A percentile compares a stretch with the other conserved stretches of the same genome.
Conservation (phyloP, 2,113 vertebrate genomes). For the Casuarius casuarius region DNA sequence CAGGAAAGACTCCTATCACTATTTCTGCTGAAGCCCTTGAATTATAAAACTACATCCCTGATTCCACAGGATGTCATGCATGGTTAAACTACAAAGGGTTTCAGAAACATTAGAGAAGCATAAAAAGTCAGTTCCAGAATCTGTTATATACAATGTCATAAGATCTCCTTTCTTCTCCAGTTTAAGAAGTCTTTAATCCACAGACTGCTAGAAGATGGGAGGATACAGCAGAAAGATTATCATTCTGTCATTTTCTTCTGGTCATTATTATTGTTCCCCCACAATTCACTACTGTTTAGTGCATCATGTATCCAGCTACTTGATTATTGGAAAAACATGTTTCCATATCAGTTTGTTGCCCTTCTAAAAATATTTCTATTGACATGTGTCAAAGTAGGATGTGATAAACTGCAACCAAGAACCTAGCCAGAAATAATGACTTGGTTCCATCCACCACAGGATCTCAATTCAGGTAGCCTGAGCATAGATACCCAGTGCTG, state of each 20-base stretch:
- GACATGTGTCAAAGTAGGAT: too few species aligned
- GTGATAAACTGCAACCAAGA: too few species aligned
- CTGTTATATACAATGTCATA: neutral
- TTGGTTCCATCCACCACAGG: neutral
- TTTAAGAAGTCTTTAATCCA: neutral
- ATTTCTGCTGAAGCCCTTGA: neutral
- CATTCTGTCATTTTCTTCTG: neutral
- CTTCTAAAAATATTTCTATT: too few species aligned
- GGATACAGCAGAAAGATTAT: neutral
- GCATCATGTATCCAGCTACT: too few species aligned
- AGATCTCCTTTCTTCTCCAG: neutral
- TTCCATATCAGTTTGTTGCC: too few species aligned
- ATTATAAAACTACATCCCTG: neutral
- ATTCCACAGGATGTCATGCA: neutral
- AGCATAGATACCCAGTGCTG: neutral
- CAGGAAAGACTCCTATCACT: fast-evolving
- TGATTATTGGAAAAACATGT: too few species aligned
- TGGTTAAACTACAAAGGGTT: neutral
- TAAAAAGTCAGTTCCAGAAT: neutral
- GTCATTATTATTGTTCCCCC: neutral
- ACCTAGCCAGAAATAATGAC: too few species aligned
- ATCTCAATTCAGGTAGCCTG: neutral
- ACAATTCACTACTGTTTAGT: neutral
- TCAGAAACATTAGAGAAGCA: neutral
- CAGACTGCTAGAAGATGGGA: neutral